Percentiles rank a stretch among this genome's conserved stretches.
phyloP scores from a whole-genome alignment of 2,888 invertebrate genomes.

The Crepidodera aurea region DNA sequence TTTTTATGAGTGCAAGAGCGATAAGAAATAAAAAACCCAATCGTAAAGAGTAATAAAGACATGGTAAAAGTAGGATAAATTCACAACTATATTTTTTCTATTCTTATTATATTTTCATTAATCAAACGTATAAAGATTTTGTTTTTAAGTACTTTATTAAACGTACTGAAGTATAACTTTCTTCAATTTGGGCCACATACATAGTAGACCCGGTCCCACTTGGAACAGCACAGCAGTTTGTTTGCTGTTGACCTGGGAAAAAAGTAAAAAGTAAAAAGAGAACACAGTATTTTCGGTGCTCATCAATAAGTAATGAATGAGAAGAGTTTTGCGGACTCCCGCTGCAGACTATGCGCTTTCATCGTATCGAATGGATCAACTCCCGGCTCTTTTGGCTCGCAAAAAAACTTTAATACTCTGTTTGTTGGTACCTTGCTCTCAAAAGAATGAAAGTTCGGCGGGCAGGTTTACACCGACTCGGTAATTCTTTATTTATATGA shows the following conservation, averaged over 20 bases:
- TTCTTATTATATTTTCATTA: no score
- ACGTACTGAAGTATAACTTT: no score
- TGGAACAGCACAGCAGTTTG: conserved; percentile 36
- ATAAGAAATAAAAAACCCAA: no score
- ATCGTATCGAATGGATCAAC: conserved; percentile 45
- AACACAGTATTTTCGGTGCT: conserved; percentile 44
- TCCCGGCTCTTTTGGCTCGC: conserved; percentile 34
- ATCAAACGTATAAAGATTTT: no score
- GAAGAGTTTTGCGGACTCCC: conserved; percentile 43
- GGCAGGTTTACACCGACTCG: background rate
- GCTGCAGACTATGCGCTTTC: conserved; percentile 46
- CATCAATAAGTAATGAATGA: conserved; percentile 52
- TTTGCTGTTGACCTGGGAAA: conserved; percentile 43
- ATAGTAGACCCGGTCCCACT: background rate
- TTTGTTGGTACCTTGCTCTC: conserved; percentile 33
- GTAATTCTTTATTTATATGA: conserved; percentile 15
- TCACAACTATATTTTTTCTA: no score
- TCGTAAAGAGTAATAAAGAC: no score
- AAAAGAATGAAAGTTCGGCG: conserved; percentile 23
- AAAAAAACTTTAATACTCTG: conserved; percentile 45
- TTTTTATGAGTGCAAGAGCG: no score
- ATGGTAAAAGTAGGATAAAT: no score
- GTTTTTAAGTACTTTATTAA: no score
- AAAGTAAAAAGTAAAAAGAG: conserved; percentile 38
- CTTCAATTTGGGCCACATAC: background rate